Conservation (phyloP, 2,888 invertebrate genomes). For the Thyatira batis region DNA sequence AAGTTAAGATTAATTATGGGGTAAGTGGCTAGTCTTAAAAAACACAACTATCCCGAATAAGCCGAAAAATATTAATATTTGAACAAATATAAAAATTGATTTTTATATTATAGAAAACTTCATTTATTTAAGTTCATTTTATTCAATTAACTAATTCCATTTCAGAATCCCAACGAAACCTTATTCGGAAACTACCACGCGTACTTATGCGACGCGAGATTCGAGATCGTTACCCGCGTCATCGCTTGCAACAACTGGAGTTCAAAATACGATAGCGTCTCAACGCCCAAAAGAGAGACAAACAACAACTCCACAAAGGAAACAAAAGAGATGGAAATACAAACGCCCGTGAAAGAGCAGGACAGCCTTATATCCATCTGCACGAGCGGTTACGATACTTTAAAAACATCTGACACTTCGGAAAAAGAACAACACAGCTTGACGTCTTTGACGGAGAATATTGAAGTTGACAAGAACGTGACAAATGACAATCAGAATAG, state of each 20-base stretch:
- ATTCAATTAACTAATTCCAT: conserved; percentile 1
- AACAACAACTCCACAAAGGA: conserved; percentile 64
- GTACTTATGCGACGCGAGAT: conserved; percentile 92
- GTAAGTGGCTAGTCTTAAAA: conserved; percentile 51
- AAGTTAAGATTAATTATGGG: conserved; percentile 71
- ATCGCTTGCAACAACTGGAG: conserved; percentile 90
- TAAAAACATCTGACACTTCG: conserved; percentile 56
- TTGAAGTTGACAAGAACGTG: conserved; percentile 40
- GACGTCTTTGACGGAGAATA: conserved; percentile 58
- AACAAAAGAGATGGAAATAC: conserved; percentile 56
- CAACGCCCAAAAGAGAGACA: conserved; percentile 64
- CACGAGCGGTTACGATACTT: conserved; percentile 72
- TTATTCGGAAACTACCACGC: conserved; percentile 91
- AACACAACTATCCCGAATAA: too few relatives aligned
- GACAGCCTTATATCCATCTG: conserved; percentile 72
- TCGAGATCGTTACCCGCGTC: conserved; percentile 88
- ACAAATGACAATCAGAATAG: conserved; percentile 34
- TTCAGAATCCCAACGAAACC: conserved; percentile 83
- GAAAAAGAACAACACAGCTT: conserved; percentile 45
- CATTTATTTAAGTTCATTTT: too few relatives aligned
- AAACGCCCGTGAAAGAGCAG: conserved; percentile 53
- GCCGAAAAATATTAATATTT: too few relatives aligned
- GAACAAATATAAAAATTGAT: too few relatives aligned
- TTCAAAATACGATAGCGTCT: conserved; percentile 88
- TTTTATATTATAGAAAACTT: too few relatives aligned